phyloP scores from a whole-genome alignment of 2,113 vertebrate genomes.

The Aptenodytes forsteri region DNA sequence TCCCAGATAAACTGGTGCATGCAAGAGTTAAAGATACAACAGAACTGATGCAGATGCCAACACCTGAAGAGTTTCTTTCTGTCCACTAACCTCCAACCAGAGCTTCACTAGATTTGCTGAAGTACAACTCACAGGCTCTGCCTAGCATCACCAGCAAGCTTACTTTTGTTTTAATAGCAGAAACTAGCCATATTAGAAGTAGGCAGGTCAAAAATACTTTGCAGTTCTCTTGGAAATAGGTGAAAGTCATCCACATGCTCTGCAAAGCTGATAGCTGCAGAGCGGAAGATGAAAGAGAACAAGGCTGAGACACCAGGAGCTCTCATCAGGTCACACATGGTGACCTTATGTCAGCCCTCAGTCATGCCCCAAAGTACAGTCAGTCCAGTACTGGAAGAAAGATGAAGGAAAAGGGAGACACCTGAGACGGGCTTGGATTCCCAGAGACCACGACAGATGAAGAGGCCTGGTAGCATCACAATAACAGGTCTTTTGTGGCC shows the following conservation, averaged over 20 bases:
- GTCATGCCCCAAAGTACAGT: neutral
- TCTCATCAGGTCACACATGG: accelerated
- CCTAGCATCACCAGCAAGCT: neutral
- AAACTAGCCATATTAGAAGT: neutral
- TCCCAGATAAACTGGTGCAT: neutral
- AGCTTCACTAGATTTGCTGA: neutral
- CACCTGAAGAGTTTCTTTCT: neutral
- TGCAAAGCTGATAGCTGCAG: neutral
- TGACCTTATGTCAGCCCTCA: neutral
- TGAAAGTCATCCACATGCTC: neutral
- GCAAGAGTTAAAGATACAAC: neutral
- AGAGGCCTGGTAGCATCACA: accelerated
- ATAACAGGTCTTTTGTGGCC: neutral
- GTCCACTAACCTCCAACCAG: neutral
- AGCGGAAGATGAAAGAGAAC: neutral
- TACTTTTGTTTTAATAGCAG: neutral
- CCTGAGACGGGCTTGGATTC: neutral
- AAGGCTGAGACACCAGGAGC: neutral
- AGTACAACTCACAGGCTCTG: neutral
- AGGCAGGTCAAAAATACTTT: neutral
- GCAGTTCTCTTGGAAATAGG: neutral
- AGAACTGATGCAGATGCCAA: neutral
- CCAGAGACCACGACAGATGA: neutral
- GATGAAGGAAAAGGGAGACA: neutral
- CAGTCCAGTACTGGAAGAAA: neutral